Evolutionary conservation across 1,140 invertebrate genomes (phyloP).

Genomic region (Phortica variegata): DNA sequence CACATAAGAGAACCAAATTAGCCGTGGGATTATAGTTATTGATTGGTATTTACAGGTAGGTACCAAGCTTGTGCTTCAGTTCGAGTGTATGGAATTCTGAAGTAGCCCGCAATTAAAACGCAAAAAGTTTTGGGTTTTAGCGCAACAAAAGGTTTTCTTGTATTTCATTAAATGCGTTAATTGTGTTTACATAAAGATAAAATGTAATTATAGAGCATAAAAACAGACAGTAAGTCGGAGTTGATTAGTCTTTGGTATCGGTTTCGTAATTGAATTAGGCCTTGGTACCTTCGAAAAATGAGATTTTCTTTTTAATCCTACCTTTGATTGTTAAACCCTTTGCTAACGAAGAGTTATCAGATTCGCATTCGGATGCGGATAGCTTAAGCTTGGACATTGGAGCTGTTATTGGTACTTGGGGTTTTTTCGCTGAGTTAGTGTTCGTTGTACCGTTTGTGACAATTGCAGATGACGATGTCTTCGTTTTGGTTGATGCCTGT

Average conservation of each 20-base stretch:
- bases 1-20: conserved; percentile 24
- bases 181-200: conserved; percentile 26
- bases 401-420: conserved; percentile 1
- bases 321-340: conserved; percentile 63
- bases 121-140: conserved; percentile 14
- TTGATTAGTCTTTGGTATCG: conserved; percentile 19
- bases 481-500: conserved; percentile 6
- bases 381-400: conserved; percentile 29
- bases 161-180: conserved; percentile 45
- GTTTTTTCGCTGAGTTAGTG: conserved; percentile 14
- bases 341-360: conserved; percentile 55
- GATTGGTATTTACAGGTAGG: conserved; percentile 23
- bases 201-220: conserved; percentile 21
- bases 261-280: conserved; percentile 39
- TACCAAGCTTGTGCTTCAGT: background rate
- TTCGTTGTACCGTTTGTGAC: conserved; percentile 19
- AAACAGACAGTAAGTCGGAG: no score
- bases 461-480: conserved; percentile 5
- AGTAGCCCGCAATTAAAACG: conserved; percentile 26
- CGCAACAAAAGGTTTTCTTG: conserved; percentile 27
- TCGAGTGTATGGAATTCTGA: background rate
- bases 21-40: no score
- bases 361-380: conserved; percentile 26
- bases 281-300: conserved; percentile 73
- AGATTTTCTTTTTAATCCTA: conserved; percentile 70